phyloP scores from a whole-genome alignment of 2,797 vertebrate species.

The Pseudotriccus pelzelni region DNA sequence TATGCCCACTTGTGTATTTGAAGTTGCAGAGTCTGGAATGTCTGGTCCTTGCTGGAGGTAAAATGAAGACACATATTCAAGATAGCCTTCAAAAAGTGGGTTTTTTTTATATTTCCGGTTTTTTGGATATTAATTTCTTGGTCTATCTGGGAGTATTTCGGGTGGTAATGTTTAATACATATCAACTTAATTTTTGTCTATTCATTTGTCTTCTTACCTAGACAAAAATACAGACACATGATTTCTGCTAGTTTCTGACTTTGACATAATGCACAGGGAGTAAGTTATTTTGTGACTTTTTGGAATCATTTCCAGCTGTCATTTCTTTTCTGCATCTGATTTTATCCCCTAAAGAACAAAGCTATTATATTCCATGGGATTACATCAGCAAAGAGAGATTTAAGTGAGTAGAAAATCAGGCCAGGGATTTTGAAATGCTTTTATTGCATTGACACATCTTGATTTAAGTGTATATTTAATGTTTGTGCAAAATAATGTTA shows the following conservation, averaged over 20 bases:
- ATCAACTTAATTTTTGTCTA: neutral
- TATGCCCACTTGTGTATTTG: accelerated
- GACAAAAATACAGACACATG: neutral
- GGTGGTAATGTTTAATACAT: neutral
- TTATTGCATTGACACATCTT: neutral
- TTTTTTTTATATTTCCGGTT: neutral
- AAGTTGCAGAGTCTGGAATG: neutral
- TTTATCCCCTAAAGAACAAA: neutral
- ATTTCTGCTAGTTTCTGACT: neutral
- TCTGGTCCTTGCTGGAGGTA: neutral
- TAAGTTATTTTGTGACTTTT: neutral
- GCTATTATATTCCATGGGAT: neutral
- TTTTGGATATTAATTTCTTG: neutral
- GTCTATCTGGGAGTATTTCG: neutral
- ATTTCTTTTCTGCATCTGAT: neutral
- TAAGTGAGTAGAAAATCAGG: neutral
- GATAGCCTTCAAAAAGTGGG: neutral
- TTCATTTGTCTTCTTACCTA: neutral
- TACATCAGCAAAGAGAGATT: neutral
- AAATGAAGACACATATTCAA: neutral
- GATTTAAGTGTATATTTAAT: neutral
- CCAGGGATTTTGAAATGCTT: neutral
- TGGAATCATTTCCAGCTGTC: neutral
- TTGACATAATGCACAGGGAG: neutral
- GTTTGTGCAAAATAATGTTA: neutral